Base-by-base conservation (phyloP, 2,888 invertebrate species). In the Tiliacea citrago region DNA sequence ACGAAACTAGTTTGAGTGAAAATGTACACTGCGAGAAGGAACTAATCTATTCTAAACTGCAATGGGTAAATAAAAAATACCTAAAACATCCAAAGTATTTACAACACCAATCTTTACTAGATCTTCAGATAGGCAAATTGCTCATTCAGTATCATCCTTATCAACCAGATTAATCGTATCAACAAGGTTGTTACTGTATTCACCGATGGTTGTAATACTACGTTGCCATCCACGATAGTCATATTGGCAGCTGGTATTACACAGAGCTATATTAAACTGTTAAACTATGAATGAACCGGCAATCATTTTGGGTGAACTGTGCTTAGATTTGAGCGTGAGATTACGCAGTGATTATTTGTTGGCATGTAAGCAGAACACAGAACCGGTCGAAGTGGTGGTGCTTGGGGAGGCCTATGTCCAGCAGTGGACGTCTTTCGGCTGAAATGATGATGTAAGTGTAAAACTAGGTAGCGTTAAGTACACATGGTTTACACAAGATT, bases 201-300 rank as follows among this genome's bases (percentile, higher is more conserved):
- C 39, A 57, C 16, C n/a, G 9, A 51, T 1, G 6, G 57, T 49
- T 84, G 73, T 62, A 83, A 69, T 66, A 66, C n/a, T n/a, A 57
- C 10, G 51, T 57, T 60, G 29, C 55, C 42, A 57, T 45, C 51
- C 4, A n/a, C 18, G 49, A 57, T 63, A 18, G n/a, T 1, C 62
- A 29, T 68, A 75, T 72, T 75, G 75, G 58, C 81, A 81, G 58
- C 55, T 69, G 66, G 62, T 81, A 67, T 57, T 80, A 69, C 69
- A 71, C 82, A 85, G 82, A 58, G 51, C 42, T 68, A 78, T 86
- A 82, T 86, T 84, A 86, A 82, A 69, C 76, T 84, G 86, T 84
- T 84, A 73, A 84, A 82, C 77, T 85, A 73, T 77, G 68, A 78
- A 70, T 72, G 72, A 73, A 75, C 60, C 61, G 42, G 72, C 53